These are phyloP conservation scores for Caenorhabditis japonica DNA, from an alignment of 2,888 invertebrate genomes.

Conservation along the genomic window DNA sequence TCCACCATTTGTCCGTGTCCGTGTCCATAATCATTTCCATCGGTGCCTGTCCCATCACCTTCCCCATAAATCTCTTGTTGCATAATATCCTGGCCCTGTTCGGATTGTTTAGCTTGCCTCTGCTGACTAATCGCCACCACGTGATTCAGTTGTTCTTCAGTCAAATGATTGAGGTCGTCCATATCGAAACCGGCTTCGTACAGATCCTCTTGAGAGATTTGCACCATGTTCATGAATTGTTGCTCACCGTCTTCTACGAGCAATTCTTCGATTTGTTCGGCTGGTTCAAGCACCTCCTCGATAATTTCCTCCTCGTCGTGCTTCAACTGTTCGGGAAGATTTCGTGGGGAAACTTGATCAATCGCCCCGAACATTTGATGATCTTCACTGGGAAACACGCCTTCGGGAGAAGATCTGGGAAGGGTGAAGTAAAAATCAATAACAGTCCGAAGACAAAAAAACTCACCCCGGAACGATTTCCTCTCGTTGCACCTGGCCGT, in stretches of 20 bases:
- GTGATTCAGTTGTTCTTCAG: slow-evolving; percentile 58
- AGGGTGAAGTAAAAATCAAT: too few relatives aligned
- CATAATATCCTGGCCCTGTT: background rate
- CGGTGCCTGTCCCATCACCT: background rate
- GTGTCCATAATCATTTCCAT: slow-evolving; percentile 12
- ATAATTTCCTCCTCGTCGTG: slow-evolving; percentile 24
- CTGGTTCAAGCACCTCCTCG: slow-evolving; percentile 1
- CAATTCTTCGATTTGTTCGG: slow-evolving; percentile 5
- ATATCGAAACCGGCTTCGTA: slow-evolving; percentile 61
- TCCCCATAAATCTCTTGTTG: background rate
- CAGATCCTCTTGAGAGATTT: slow-evolving; percentile 61
- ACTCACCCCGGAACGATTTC: slow-evolving; percentile 36
- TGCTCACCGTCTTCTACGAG: slow-evolving; percentile 30
- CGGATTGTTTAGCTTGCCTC: slow-evolving; percentile 34
- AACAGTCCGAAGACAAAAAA: too few relatives aligned
- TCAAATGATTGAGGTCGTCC: slow-evolving; percentile 52
- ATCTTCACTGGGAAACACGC: slow-evolving; percentile 21
- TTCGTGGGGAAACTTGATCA: too few relatives aligned
- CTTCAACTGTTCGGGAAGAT: slow-evolving; percentile 17
- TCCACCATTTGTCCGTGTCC: background rate
- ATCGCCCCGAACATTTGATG: slow-evolving; percentile 12
- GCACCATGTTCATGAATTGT: slow-evolving; percentile 32
- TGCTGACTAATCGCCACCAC: slow-evolving; percentile 52
- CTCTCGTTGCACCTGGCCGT: slow-evolving; percentile 7
- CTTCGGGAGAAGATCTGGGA: slow-evolving; percentile 48